Base-by-base conservation (phyloP, 1,140 invertebrate genomes). In the Cotesia vestalis region DNA sequence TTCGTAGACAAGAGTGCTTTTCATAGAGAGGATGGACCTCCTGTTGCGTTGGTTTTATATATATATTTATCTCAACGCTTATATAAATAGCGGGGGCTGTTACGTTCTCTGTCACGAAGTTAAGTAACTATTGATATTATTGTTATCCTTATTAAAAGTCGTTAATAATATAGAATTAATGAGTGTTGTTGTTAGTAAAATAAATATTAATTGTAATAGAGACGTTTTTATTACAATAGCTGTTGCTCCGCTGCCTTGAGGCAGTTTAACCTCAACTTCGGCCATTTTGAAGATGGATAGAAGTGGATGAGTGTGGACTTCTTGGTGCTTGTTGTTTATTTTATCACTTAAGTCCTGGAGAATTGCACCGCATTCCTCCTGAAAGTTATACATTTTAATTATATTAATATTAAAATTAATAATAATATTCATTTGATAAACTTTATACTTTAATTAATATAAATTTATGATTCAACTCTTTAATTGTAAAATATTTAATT, bases 281-380 rank as follows among this genome's bases (percentile, higher is more conserved):
- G 94, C 94, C 88, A 96, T 94, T 88, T 96, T 96, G 85, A 96
- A 94, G 81, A 96, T 94, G 73, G 94, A 96, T 8, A 96, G 89
- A 11, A 95, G 88, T 46, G 94, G 90, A 85, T 96, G 94, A 20
- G 93, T 94, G 76, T 94, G 92, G 68, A 96, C 92, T 78, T 95
- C 93, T 57, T 93, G 91, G 81, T 95, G 91, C 78, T 93, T 92
- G 38, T 91, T 91, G 86, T 95, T 96, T 78, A 96, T 95, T 79
- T 94, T 92, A 57, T 92, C 90, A 79, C 93, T 94, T 60, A 96
- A 90, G 67, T 91, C 89, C 83, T 95, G 91, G 73, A 96, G 86
- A 75, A 94, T 91, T 73, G 91, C 90, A 51, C 91, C 93, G 87
- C 95, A 96, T 81, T 94, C 92, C 78, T 94, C 92, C 94, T 96